Evolutionary conservation across 2,888 invertebrate genomes (phyloP).

Genomic region (Xylophagus ater): DNA sequence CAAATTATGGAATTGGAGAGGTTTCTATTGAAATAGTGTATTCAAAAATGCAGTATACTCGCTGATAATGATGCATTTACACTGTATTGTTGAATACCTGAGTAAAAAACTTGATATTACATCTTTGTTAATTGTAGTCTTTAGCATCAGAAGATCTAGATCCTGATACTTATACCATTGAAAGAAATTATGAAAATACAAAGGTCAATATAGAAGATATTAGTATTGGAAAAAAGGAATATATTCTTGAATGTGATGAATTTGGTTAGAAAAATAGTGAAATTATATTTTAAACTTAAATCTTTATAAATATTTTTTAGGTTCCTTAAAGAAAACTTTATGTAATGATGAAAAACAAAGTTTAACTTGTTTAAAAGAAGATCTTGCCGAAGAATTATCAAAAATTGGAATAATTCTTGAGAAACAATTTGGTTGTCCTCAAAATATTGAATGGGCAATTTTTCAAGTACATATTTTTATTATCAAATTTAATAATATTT

Average conservation of each 20-base stretch:
- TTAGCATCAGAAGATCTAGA: constrained; percentile 69
- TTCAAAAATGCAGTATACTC: too few relatives aligned
- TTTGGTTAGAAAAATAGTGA: too few relatives aligned
- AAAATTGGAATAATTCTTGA: constrained; percentile 50
- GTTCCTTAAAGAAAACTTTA: too few relatives aligned
- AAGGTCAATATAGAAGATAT: constrained; percentile 39
- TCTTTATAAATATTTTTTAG: too few relatives aligned
- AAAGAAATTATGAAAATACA: constrained; percentile 40
- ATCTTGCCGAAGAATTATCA: constrained; percentile 46
- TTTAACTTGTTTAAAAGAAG: constrained; percentile 46
- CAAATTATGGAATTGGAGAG: constrained; percentile 76
- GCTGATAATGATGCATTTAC: too few relatives aligned
- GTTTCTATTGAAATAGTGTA: constrained; percentile 36
- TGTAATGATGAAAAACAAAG: too few relatives aligned
- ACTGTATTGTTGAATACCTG: too few relatives aligned
- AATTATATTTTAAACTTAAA: too few relatives aligned
- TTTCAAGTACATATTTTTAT: constrained; percentile 38
- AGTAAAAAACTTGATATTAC: not conserved
- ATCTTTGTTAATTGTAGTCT: constrained; percentile 43
- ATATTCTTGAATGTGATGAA: constrained; percentile 41
- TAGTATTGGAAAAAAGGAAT: constrained; percentile 45
- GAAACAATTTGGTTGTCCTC: constrained; percentile 51
- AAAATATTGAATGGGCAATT: constrained; percentile 77
- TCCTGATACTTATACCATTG: constrained; percentile 59
- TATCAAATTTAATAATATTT: constrained; percentile 5